phyloP scores from a whole-genome alignment of 2,113 vertebrate genomes.

The Cyprinus carpio region DNA sequence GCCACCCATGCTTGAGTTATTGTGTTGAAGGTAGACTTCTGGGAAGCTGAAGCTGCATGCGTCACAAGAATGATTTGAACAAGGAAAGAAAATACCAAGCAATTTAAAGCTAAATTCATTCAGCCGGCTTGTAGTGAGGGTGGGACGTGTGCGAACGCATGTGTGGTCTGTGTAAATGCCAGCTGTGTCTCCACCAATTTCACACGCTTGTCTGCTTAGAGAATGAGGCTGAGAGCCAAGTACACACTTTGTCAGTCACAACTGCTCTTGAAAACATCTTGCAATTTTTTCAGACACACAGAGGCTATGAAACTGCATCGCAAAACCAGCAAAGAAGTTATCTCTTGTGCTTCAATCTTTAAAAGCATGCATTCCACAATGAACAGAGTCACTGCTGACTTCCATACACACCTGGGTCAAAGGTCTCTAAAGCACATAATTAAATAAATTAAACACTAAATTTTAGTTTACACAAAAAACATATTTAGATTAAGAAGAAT shows the following conservation, averaged over 20 bases:
- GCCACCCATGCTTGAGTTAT: constrained; percentile 13
- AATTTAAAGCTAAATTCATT: constrained; percentile 29
- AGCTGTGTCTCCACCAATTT: constrained; percentile 30
- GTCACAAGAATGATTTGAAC: constrained; percentile 32
- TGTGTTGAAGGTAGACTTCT: constrained; percentile 3
- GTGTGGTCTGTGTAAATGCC: constrained; percentile 19
- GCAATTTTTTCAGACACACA: background rate
- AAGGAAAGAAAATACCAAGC: constrained; percentile 13
- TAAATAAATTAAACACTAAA: too few relatives aligned
- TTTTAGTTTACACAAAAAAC: too few relatives aligned
- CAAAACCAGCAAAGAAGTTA: background rate
- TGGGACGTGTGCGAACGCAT: background rate
- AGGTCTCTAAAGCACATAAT: too few relatives aligned
- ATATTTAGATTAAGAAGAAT: too few relatives aligned
- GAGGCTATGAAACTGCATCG: background rate
- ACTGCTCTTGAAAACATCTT: background rate
- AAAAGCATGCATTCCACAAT: too few relatives aligned
- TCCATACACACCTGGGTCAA: too few relatives aligned
- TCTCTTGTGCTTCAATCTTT: background rate
- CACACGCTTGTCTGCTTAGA: background rate
- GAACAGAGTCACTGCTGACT: too few relatives aligned
- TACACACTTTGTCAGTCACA: background rate
- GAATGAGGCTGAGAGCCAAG: background rate
- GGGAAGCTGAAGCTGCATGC: constrained; percentile 9
- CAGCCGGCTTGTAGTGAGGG: background rate